Evolutionary conservation across 2,888 invertebrate species (phyloP), one percentile per base, ranked within the genome.

Genomic region (Periphyllus acericola): DNA sequence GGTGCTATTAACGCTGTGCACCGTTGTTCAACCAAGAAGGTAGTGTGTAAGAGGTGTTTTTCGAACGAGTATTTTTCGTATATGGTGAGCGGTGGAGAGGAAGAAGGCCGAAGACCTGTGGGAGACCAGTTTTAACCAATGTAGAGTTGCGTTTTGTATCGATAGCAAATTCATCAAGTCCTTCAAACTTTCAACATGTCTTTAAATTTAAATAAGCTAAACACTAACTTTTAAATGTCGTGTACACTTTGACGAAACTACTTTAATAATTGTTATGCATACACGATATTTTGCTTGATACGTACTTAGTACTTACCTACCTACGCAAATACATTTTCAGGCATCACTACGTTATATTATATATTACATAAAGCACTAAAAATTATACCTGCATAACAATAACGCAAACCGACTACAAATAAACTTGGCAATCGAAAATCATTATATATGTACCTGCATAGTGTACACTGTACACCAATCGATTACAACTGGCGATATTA

Each of bases 71-170:
- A 85, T 52, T 46, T 68, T 46, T 46, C 11, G 6, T 66, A 19
- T n/a, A 66, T n/a, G 21, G 60, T 21, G 11, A 32, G 55, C 74
- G 74, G 71, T 29, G 32, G 29, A 71, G 83, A 60, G 83, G 83
- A 36, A 76, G 46, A 46, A 83, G 74, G 60, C 52, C 83, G 74
- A 66, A 76, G 76, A 52, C 85, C 55, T 52, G 46, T 72, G 68
- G 85, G 85, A 86, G 85, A 79, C 85, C 71, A 79, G 79, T 86
- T 86, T 79, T 36, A 21, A 79, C 46, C 40, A n/a, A 11, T 83
- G 74, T 75, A 68, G 32, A 82, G 34, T 82, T 72, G 29, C 71
- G 82, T 75, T 29, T 60, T 75, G 36, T 36, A 75, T 83, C 29
- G 60, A 83, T 21, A 68, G 29, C 11, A n/a, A 60, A 68, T n/a